These are phyloP conservation scores for Syrista parreyssii DNA, from an alignment of 2,888 invertebrate genomes.

Conservation along the genomic window DNA sequence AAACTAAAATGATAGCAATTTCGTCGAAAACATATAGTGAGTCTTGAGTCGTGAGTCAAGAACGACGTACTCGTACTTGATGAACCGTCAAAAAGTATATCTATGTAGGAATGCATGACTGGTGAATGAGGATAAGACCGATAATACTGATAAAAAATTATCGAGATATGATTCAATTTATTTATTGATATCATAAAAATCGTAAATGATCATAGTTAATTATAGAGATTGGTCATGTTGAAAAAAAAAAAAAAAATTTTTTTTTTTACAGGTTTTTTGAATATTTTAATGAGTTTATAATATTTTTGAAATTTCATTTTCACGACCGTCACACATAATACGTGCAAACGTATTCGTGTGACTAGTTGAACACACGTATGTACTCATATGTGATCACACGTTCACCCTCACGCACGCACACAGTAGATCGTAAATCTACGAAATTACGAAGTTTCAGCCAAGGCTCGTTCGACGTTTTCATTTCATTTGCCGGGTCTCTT, in stretches of 20 bases:
- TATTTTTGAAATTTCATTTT: neutral
- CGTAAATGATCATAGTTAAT: no score
- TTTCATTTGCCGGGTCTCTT: conserved; percentile 22
- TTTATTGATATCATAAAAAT: no score
- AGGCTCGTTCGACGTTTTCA: conserved; percentile 23
- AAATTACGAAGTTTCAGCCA: conserved; percentile 23
- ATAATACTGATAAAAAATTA: neutral
- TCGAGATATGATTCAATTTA: no score
- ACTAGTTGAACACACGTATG: neutral
- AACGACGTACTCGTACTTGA: neutral
- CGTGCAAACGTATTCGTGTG: neutral
- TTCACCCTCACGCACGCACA: conserved; percentile 1
- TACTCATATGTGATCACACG: neutral
- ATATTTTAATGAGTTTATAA: no score
- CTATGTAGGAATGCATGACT: neutral
- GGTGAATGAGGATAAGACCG: neutral
- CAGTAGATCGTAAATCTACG: conserved; percentile 21
- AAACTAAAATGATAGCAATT: neutral
- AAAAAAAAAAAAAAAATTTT: no score
- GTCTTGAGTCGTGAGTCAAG: no score
- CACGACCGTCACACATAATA: neutral
- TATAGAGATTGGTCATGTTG: no score
- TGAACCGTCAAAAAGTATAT: neutral
- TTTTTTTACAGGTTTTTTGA: no score
- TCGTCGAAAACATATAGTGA: neutral